Evolutionary conservation across 2,113 vertebrate genomes (phyloP).

Genomic region (Brienomyrus brachyistius): DNA sequence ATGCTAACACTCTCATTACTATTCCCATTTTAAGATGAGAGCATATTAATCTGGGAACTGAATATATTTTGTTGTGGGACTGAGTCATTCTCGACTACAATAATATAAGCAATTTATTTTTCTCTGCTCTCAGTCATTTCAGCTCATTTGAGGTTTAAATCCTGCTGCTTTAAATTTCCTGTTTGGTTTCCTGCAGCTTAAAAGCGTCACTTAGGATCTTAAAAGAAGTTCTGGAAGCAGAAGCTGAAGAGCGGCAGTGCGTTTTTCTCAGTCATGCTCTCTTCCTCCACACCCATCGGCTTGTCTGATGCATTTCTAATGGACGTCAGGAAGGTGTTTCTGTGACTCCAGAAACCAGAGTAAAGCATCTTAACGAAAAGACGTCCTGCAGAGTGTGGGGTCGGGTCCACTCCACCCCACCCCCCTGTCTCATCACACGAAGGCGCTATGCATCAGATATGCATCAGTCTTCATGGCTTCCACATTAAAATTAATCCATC

Average conservation of each 20-base stretch:
- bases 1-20: neutral
- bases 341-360: neutral
- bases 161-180: neutral
- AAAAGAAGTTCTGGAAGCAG: neutral
- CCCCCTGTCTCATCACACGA: neutral
- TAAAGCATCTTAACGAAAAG: neutral
- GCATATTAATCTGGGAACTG: neutral
- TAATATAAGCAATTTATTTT: neutral
- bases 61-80: neutral
- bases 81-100: neutral
- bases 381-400: neutral
- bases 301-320: neutral
- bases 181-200: neutral
- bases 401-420: neutral
- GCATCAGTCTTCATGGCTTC: neutral
- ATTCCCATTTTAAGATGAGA: neutral
- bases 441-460: neutral
- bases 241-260: neutral
- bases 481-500: neutral
- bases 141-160: neutral
- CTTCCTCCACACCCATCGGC: neutral
- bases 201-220: neutral
- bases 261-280: neutral
- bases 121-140: neutral
- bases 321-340: neutral